These are phyloP conservation scores for Aphis gossypii DNA, from an alignment of 1,140 invertebrate genomes.

Conservation along the genomic window DNA sequence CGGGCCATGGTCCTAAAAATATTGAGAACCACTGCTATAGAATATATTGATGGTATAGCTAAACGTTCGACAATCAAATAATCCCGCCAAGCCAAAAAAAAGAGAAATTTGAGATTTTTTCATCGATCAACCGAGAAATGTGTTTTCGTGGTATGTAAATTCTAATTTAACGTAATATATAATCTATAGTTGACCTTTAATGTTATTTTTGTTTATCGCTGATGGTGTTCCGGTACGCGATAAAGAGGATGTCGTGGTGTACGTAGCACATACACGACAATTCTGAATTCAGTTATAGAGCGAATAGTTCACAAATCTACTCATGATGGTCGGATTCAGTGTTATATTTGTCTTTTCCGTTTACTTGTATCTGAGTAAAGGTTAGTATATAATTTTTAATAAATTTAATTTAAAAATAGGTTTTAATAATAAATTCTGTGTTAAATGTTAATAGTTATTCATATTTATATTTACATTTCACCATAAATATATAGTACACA, in stretches of 20 bases:
- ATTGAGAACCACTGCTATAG: no score
- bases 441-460: neutral
- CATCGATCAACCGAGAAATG: neutral
- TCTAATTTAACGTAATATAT: neutral
- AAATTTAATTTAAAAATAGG: neutral
- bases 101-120: neutral
- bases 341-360: neutral
- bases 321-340: neutral
- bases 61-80: neutral
- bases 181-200: conserved; percentile 26
- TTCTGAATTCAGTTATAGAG: neutral
- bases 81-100: neutral
- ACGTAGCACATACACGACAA: neutral
- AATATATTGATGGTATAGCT: neutral
- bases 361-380: neutral
- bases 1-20: no score
- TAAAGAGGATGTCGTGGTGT: conserved; percentile 36
- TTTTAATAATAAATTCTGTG: neutral
- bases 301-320: no score
- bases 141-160: neutral
- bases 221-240: conserved; percentile 23
- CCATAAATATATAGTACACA: neutral
- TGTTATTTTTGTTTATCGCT: conserved; percentile 37
- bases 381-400: neutral
- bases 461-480: neutral